Percentiles rank a stretch among this genome's conserved stretches.
Conservation (phyloP, 1,140 invertebrate genomes). For the Aphidius ervi region DNA sequence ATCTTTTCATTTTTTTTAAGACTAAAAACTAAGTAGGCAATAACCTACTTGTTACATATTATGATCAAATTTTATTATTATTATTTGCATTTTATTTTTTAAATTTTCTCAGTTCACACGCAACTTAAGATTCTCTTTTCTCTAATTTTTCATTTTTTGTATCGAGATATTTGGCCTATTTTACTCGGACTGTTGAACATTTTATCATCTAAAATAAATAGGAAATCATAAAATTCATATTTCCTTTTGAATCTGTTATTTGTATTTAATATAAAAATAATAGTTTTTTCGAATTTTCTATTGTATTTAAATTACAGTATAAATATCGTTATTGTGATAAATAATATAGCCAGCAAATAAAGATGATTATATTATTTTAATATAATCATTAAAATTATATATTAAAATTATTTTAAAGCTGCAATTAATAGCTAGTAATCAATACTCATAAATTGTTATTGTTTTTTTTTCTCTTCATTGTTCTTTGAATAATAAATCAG, state of each 20-base stretch:
- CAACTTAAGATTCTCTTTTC: conserved; percentile 9
- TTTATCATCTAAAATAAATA: conserved; percentile 4
- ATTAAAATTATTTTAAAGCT: no score
- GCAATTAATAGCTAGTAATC: no score
- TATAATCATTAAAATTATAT: no score
- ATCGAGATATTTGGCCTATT: conserved; percentile 17
- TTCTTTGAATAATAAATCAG: no score
- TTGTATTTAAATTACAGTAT: no score
- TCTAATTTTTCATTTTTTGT: neutral
- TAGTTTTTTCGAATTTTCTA: no score
- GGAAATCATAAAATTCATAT: neutral
- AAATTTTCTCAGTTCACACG: conserved; percentile 19
- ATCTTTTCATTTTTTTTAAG: neutral
- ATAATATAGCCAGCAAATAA: no score
- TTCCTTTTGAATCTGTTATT: neutral
- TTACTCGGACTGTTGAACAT: conserved; percentile 14
- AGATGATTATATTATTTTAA: no score
- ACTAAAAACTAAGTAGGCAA: conserved; percentile 20
- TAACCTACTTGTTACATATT: conserved; percentile 14
- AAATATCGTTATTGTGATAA: no score
- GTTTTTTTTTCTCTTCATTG: no score
- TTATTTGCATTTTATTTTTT: neutral
- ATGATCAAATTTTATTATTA: neutral
- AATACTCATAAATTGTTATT: no score
- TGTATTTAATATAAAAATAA: no score